Evolutionary conservation across 2,797 vertebrate species (phyloP).

Genomic region (Coilia nasus): DNA sequence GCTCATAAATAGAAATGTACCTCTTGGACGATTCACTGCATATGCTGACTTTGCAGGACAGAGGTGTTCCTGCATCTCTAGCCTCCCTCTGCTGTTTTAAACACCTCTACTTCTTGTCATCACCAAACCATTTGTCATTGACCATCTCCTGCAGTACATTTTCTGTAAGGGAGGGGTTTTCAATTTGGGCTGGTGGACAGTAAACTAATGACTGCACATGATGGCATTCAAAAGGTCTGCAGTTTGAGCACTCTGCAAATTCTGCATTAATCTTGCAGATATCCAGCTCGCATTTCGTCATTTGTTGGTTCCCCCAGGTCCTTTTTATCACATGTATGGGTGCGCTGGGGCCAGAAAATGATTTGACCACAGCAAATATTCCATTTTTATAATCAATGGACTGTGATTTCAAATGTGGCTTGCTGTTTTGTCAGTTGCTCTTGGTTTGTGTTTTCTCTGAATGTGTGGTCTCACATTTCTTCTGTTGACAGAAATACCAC

Average conservation of each 20-base stretch:
- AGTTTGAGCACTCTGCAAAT: constrained; percentile 28
- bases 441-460: no score
- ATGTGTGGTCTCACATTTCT: no score
- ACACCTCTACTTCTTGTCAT: not conserved
- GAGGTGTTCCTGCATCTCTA: not conserved
- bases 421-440: no score
- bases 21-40: no score
- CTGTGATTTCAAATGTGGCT: not conserved
- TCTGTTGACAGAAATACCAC: no score
- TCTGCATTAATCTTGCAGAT: constrained; percentile 13
- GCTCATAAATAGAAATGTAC: no score
- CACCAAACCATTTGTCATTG: constrained; percentile 29
- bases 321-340: not conserved
- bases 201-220: constrained; percentile 18
- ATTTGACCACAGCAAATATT: no score
- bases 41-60: no score
- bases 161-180: no score
- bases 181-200: not conserved
- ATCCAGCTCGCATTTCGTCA: constrained; percentile 28
- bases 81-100: not conserved
- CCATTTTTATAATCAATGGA: not conserved
- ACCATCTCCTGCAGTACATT: no score
- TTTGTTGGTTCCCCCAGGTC: constrained; percentile 14
- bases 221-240: constrained; percentile 26
- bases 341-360: not conserved